These are phyloP conservation scores for Notiomystis cincta DNA, from an alignment of 2,113 vertebrate species.

Conservation along the genomic window DNA sequence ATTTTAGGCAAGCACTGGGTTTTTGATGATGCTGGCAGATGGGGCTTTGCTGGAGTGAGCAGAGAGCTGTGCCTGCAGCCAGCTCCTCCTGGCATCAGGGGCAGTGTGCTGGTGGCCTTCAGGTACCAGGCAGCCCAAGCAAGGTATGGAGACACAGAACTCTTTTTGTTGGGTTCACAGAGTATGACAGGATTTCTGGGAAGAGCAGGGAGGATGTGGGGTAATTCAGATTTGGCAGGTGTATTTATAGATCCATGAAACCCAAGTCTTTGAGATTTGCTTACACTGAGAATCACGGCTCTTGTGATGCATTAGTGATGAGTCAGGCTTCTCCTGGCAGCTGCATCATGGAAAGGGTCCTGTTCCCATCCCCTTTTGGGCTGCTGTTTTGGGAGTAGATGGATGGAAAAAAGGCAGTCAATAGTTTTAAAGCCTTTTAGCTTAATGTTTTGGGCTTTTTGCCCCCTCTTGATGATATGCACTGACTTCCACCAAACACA, in stretches of 20 bases:
- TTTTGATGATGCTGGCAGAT: neutral
- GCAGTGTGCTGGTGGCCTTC: neutral
- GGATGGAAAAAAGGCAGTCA: neutral
- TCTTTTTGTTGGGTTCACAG: neutral
- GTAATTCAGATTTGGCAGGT: neutral
- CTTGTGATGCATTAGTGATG: neutral
- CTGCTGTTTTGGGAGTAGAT: neutral
- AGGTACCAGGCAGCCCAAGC: neutral
- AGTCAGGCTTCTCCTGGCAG: constrained; percentile 18
- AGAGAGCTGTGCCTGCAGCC: neutral
- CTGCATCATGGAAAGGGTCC: neutral
- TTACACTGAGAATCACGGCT: neutral
- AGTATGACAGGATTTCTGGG: neutral
- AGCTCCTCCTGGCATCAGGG: neutral
- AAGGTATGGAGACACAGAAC: neutral
- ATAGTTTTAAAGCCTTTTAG: neutral
- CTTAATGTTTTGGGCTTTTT: neutral
- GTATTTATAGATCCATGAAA: neutral
- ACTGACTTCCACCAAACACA: neutral
- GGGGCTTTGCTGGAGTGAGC: neutral
- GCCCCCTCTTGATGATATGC: fast-evolving
- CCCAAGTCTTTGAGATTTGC: neutral
- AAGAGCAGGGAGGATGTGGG: neutral
- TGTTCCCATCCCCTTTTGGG: neutral
- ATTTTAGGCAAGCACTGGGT: neutral